These are phyloP conservation scores for Caradrina clavipalpis DNA, from an alignment of 2,888 invertebrate genomes.

Conservation along the genomic window DNA sequence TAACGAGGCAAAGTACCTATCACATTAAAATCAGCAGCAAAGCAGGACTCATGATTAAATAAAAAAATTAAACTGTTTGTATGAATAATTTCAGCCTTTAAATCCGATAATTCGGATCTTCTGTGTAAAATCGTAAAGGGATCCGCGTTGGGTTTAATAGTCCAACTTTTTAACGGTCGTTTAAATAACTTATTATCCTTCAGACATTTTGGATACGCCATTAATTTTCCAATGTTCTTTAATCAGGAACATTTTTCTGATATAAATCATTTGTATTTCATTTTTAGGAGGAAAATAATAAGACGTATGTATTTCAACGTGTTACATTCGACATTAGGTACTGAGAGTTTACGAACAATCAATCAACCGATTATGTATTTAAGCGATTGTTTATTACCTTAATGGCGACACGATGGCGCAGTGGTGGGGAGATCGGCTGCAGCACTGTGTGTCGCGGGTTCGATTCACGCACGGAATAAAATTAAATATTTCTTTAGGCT, in stretches of 20 bases:
- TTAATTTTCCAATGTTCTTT: conserved; percentile 38
- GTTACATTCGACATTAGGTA: too few relatives aligned
- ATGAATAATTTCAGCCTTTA: conserved; percentile 34
- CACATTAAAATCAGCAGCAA: not conserved
- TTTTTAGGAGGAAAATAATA: not conserved
- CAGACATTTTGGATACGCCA: conserved; percentile 45
- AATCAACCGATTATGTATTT: too few relatives aligned
- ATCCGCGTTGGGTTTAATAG: conserved; percentile 61
- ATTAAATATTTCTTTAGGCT: too few relatives aligned
- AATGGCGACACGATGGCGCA: too few relatives aligned
- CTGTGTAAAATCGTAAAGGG: conserved; percentile 59
- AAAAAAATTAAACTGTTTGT: conserved; percentile 15
- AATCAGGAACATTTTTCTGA: conserved; percentile 25
- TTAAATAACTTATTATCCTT: conserved; percentile 60
- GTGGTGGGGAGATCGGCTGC: too few relatives aligned
- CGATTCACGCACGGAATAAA: too few relatives aligned
- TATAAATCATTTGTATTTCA: conserved; percentile 24
- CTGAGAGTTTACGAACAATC: too few relatives aligned
- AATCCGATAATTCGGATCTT: conserved; percentile 57
- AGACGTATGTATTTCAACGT: too few relatives aligned
- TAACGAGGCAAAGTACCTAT: not conserved
- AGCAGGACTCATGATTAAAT: not conserved
- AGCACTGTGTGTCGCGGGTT: too few relatives aligned
- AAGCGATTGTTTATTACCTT: too few relatives aligned
- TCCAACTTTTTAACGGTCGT: conserved; percentile 63